Percentiles rank a stretch among this genome's conserved stretches.
Evolutionary conservation across 2,888 invertebrate species (phyloP).

Genomic region (Axea sp.): DNA sequence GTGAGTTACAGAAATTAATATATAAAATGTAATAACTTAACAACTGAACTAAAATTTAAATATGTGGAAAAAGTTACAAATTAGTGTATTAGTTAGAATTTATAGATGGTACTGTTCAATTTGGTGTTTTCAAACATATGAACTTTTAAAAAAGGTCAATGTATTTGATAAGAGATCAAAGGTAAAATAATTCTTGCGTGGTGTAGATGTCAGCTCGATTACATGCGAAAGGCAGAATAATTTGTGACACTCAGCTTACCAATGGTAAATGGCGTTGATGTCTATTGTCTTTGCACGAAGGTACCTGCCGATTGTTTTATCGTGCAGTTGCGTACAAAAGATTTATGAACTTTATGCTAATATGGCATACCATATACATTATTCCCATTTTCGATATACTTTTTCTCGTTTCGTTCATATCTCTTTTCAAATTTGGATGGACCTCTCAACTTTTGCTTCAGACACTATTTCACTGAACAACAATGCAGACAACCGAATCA

Average conservation of each 20-base stretch:
- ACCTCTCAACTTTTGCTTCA: slow-evolving; percentile 7
- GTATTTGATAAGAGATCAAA: slow-evolving; percentile 15
- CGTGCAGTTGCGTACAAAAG: slow-evolving; percentile 3
- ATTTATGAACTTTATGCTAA: slow-evolving; percentile 20
- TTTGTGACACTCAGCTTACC: slow-evolving; percentile 6
- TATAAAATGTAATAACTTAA: no score
- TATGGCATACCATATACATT: background rate
- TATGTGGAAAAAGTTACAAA: no score
- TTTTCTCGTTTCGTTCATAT: background rate
- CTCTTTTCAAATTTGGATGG: slow-evolving; percentile 3
- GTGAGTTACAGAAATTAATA: no score
- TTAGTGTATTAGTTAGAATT: no score
- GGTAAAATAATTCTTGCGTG: slow-evolving; percentile 12
- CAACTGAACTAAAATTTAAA: no score
- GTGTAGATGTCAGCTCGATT: slow-evolving; percentile 7
- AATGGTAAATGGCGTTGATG: slow-evolving; percentile 20
- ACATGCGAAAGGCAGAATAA: slow-evolving; percentile 9
- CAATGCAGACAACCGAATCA: background rate
- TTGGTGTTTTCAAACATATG: no score
- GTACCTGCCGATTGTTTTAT: slow-evolving; percentile 26
- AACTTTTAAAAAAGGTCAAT: no score
- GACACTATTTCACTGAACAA: slow-evolving; percentile 13
- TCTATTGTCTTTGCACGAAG: slow-evolving; percentile 13
- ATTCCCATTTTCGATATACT: background rate
- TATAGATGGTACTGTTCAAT: no score